These are phyloP conservation scores for Drosophila birchii DNA, from an alignment of 2,888 invertebrate genomes.

Conservation along the genomic window DNA sequence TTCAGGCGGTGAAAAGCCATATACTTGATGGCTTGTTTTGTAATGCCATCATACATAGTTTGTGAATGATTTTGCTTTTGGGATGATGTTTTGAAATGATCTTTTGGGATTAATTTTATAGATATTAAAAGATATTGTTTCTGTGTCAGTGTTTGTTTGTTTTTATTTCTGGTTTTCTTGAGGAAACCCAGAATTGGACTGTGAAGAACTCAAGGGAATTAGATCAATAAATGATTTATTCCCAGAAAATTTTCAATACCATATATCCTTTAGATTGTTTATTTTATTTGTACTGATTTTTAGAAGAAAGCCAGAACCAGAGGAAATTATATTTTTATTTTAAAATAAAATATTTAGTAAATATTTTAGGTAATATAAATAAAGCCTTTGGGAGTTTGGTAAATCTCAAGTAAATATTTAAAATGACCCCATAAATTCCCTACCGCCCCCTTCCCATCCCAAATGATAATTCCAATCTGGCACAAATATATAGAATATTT, in stretches of 20 bases:
- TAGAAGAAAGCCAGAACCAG: too few relatives aligned
- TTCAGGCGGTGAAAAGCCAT: conserved; percentile 9
- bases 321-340: too few relatives aligned
- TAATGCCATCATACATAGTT: conserved; percentile 9
- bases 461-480: not conserved
- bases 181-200: not conserved
- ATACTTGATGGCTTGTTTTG: conserved; percentile 7
- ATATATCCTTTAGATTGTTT: too few relatives aligned
- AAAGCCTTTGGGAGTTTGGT: not conserved
- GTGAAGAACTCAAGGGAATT: not conserved
- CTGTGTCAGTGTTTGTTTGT: not conserved
- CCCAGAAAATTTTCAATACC: too few relatives aligned
- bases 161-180: not conserved
- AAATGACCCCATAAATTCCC: conserved; percentile 1
- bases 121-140: not conserved
- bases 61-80: not conserved
- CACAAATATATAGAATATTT: too few relatives aligned
- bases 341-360: too few relatives aligned
- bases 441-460: too few relatives aligned
- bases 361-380: too few relatives aligned
- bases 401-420: not conserved
- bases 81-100: not conserved
- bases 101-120: not conserved
- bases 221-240: too few relatives aligned
- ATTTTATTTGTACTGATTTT: too few relatives aligned